A percentile compares a stretch with the other conserved stretches of the same genome.
Evolutionary conservation across 2,888 invertebrate species (phyloP).

Genomic region (Clepsis dumicolana): DNA sequence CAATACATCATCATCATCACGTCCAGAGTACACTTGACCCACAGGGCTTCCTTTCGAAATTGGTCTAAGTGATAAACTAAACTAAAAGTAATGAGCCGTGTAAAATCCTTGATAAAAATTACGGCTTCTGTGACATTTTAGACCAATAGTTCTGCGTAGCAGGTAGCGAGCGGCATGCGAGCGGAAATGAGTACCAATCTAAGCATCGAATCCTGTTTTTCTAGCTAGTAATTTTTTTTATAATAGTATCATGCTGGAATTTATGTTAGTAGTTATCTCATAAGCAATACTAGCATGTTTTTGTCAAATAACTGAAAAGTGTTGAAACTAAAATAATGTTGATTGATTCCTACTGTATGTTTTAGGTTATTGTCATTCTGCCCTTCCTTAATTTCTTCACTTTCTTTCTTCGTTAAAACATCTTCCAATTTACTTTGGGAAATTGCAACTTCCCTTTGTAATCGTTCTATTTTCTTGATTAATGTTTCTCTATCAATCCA

Average conservation of each 20-base stretch:
- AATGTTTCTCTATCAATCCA: constrained; percentile 76
- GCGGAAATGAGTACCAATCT: neutral
- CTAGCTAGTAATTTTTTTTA: too few species aligned
- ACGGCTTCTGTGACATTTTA: neutral
- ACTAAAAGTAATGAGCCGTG: neutral
- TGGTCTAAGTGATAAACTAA: neutral
- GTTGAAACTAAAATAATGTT: neutral
- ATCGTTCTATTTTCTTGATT: constrained; percentile 67
- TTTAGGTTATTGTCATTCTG: neutral
- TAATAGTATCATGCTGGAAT: too few species aligned
- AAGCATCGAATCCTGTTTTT: too few species aligned
- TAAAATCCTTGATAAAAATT: neutral
- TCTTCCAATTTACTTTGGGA: constrained; percentile 70
- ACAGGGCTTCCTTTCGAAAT: constrained; percentile 3
- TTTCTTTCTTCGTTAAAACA: constrained; percentile 54
- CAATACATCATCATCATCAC: neutral
- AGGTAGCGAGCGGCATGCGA: constrained; percentile 3
- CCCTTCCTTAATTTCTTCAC: constrained; percentile 45
- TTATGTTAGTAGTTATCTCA: too few species aligned
- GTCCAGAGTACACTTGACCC: neutral
- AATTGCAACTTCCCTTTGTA: constrained; percentile 69
- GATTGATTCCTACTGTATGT: neutral
- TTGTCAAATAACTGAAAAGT: neutral
- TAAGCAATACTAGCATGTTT: neutral
- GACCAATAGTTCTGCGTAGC: neutral